phyloP scores from a whole-genome alignment of 30 jellyfish, hydroid and myxozoan species.

The Calvadosia cruxmelitensis region DNA sequence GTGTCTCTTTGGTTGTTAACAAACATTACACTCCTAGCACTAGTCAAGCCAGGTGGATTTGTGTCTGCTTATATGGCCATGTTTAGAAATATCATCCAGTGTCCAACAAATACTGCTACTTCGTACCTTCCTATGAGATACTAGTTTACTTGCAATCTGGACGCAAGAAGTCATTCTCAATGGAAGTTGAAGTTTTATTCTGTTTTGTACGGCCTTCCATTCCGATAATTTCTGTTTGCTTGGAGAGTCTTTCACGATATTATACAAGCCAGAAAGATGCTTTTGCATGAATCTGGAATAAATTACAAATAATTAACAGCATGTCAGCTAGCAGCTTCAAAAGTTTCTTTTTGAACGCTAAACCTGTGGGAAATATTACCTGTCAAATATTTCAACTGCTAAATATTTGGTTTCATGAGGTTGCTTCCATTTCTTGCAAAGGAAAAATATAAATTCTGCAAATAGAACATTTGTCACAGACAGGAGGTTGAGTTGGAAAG shows the following conservation, averaged over 20 bases:
- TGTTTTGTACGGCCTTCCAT: slow-evolving; percentile 52
- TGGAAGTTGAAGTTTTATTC: slow-evolving; percentile 64
- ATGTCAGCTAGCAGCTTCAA: neutral
- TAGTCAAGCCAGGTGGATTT: too few species aligned
- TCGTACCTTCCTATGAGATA: slow-evolving; percentile 69
- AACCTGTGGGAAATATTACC: too few species aligned
- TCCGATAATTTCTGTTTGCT: slow-evolving; percentile 59
- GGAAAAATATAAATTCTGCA: slow-evolving; percentile 48
- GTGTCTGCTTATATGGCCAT: too few species aligned
- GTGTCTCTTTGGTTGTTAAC: too few species aligned
- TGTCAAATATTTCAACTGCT: slow-evolving; percentile 80
- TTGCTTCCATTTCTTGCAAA: slow-evolving; percentile 45
- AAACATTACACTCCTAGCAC: too few species aligned
- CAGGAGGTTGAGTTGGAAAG: too few species aligned
- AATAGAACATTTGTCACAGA: too few species aligned
- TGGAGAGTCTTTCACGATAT: slow-evolving; percentile 50
- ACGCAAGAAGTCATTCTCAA: slow-evolving; percentile 53
- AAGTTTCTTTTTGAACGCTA: neutral
- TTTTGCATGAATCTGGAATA: slow-evolving; percentile 52
- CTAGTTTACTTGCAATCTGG: slow-evolving; percentile 77
- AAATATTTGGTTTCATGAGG: slow-evolving; percentile 47
- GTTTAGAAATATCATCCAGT: neutral
- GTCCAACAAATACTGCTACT: neutral
- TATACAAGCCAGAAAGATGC: slow-evolving; percentile 54
- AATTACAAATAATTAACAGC: neutral